Percentiles rank a stretch among this genome's conserved stretches.
phyloP scores from a whole-genome alignment of 2,888 invertebrate genomes.

The Schizotus pectinicornis region DNA sequence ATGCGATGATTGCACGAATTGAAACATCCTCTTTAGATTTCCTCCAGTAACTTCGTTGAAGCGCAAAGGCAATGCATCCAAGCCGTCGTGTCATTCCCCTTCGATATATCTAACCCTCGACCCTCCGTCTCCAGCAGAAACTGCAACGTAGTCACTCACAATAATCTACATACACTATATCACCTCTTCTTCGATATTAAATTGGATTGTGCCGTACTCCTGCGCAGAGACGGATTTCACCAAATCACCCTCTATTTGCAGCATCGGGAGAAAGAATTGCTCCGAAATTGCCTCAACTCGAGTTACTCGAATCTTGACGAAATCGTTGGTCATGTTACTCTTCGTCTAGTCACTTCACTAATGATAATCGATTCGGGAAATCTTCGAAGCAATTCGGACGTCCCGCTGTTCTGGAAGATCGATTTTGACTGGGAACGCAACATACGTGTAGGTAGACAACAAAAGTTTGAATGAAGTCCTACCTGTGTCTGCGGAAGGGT shows the following conservation, averaged over 20 bases:
- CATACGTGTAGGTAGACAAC: not conserved
- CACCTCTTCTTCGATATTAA: constrained; percentile 33
- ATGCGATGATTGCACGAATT: constrained; percentile 2
- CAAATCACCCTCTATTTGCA: constrained; percentile 2
- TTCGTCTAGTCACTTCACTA: not conserved
- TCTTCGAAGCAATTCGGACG: not conserved
- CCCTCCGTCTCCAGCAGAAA: constrained; percentile 16
- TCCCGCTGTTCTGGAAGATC: constrained; percentile 4
- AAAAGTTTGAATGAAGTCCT: not conserved
- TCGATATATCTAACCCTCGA: constrained; percentile 17
- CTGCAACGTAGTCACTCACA: constrained; percentile 30
- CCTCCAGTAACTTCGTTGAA: constrained; percentile 1
- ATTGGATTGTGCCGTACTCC: constrained; percentile 26
- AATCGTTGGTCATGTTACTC: not conserved
- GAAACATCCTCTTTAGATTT: constrained; percentile 3
- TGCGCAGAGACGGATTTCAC: not conserved
- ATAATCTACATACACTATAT: constrained; percentile 30
- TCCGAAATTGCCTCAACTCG: not conserved
- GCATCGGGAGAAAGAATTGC: not conserved
- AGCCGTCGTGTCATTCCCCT: constrained; percentile 4
- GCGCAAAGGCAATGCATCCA: not conserved
- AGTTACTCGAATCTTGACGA: not conserved
- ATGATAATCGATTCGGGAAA: not conserved
- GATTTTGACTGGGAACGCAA: not conserved
- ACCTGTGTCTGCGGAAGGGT: constrained; percentile 1